Base-by-base conservation (phyloP, 2,888 invertebrate genomes). In the Cephus sareptanus region DNA sequence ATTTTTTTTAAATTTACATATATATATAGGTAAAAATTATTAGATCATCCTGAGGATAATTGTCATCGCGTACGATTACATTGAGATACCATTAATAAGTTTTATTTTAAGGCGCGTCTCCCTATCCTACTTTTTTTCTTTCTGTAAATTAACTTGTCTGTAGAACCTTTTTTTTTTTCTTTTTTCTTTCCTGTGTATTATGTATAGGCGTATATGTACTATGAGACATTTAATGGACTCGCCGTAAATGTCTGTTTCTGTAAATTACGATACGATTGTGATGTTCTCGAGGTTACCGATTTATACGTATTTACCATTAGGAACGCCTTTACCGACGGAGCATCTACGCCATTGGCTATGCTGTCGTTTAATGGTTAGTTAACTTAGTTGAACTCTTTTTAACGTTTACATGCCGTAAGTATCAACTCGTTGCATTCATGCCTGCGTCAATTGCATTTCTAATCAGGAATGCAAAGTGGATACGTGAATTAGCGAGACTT, bases 231-330 rank as follows among this genome's bases (percentile, higher is more conserved):
- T 15, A 56, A 56, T 23, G 56, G 56, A 56, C 23, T 56, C 23
- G 56, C 56, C 23, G 56, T 56, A 56, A 56, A 56, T 56, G 56
- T 23, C 23, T 30, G 12, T 74, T 34, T 78, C 35, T 78, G 75
- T 73, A 78, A 78, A 78, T 75, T 76, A 76, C 73, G 73, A 78
- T 85, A 88, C 88, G 90, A 91, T 89, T 90, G 90, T 90, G 91
- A 90, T 91, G 90, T 90, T 86, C 89, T 87, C 88, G 89, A 90
- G 90, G 91, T 91, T 91, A 91, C 91, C 90, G 89, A 90, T 89
- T 89, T 71, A 71, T 71, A 71, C 71, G 71, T 71, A 71, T 71
- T 71, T 71, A 71, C 12, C 31, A 71, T 71, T 71, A 71, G 34
- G 3, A 71, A 71, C 71, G 34, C 23, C 56, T 1, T 15, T 56